Evolutionary conservation across 2,888 invertebrate species (phyloP).

Genomic region (Agrypnus murinus): DNA sequence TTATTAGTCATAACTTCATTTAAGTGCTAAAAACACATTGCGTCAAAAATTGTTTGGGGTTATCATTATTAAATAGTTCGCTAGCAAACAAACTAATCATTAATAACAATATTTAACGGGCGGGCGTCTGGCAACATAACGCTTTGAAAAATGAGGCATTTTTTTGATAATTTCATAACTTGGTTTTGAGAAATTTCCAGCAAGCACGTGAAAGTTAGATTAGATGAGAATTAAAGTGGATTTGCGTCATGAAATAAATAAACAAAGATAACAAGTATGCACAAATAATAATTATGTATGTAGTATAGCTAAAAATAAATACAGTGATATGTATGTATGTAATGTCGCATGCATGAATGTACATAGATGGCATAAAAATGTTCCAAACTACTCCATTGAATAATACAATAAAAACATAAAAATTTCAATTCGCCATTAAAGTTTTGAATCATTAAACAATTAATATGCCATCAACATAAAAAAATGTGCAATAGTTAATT

Average conservation of each 20-base stretch:
- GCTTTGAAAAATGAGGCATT: not conserved
- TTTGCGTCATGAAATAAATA: constrained; percentile 21
- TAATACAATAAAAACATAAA: too few species aligned
- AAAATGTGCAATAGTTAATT: too few species aligned
- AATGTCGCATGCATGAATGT: too few species aligned
- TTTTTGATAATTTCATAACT: constrained; percentile 2
- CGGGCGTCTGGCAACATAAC: not conserved
- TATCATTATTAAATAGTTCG: constrained; percentile 12
- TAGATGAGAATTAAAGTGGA: constrained; percentile 1
- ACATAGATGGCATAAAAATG: too few species aligned
- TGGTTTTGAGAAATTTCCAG: not conserved
- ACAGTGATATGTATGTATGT: too few species aligned
- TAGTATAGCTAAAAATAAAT: not conserved
- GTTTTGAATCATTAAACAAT: too few species aligned
- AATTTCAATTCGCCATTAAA: too few species aligned
- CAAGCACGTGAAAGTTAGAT: not conserved
- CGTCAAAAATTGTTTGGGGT: constrained; percentile 32
- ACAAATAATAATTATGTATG: constrained; percentile 1
- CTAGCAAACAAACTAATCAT: constrained; percentile 29
- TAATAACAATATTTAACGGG: constrained; percentile 14
- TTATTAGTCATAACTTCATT: constrained; percentile 31
- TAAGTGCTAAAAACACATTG: constrained; percentile 34
- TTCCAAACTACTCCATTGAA: too few species aligned
- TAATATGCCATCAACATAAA: too few species aligned
- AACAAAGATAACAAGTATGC: not conserved